These are phyloP conservation scores for Fratercula arctica DNA, from an alignment of 2,797 vertebrate species.

Conservation along the genomic window DNA sequence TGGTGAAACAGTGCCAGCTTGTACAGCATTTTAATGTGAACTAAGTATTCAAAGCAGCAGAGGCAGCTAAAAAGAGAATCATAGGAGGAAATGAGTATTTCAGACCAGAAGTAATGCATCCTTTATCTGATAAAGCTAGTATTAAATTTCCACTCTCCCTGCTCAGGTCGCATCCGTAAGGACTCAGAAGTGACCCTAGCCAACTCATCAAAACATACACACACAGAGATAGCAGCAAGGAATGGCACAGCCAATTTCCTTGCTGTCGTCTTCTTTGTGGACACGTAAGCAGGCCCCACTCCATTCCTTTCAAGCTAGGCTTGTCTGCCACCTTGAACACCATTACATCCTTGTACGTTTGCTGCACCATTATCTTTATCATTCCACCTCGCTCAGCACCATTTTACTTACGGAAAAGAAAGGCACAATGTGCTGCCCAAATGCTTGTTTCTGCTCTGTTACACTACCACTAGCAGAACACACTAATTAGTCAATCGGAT, in stretches of 20 bases:
- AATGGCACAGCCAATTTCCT: not conserved
- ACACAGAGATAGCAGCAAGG: not conserved
- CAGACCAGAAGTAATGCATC: not conserved
- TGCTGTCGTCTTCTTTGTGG: not conserved
- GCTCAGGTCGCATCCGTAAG: not conserved
- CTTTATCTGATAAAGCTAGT: not conserved
- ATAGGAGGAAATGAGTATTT: not conserved
- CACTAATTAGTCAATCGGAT: not conserved
- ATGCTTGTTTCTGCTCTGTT: not conserved
- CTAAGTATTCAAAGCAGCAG: not conserved
- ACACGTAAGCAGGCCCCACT: accelerated
- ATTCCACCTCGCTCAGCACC: not conserved
- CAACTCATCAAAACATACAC: not conserved
- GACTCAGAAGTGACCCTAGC: not conserved
- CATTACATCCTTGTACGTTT: not conserved
- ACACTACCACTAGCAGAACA: not conserved
- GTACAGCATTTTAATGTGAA: accelerated
- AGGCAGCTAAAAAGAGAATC: not conserved
- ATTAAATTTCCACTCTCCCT: not conserved
- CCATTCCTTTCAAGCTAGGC: not conserved
- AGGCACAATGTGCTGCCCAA: not conserved
- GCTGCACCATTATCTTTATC: not conserved
- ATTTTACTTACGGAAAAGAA: not conserved
- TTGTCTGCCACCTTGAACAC: not conserved
- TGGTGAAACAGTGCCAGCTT: not conserved